phyloP scores from a whole-genome alignment of 2,888 invertebrate species.

The Synergus laeviventris region DNA sequence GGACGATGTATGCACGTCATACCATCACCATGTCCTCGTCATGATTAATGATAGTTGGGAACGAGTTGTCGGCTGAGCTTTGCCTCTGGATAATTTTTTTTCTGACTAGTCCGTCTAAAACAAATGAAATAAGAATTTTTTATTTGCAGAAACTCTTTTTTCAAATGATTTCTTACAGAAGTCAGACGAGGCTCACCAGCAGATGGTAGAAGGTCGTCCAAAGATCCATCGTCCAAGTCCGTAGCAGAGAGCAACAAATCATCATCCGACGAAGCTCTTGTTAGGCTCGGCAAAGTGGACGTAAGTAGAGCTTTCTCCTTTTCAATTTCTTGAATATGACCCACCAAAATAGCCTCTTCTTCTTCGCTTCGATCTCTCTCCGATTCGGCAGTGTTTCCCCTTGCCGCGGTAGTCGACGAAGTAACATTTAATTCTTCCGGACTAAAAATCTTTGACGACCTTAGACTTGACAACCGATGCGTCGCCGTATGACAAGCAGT shows the following conservation, averaged over 20 bases:
- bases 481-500: slow-evolving; percentile 91
- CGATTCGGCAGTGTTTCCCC: slow-evolving; percentile 65
- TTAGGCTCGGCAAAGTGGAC: slow-evolving; percentile 87
- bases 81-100: slow-evolving; percentile 73
- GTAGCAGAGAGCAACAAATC: slow-evolving; percentile 87
- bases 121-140: slow-evolving; percentile 43
- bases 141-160: not conserved
- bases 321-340: slow-evolving; percentile 88
- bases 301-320: slow-evolving; percentile 90
- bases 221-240: slow-evolving; percentile 85
- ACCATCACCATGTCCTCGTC: slow-evolving; percentile 76
- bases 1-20: slow-evolving; percentile 66
- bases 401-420: slow-evolving; percentile 63
- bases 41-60: slow-evolving; percentile 71
- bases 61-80: slow-evolving; percentile 72
- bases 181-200: slow-evolving; percentile 63
- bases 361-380: slow-evolving; percentile 78
- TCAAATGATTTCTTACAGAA: not conserved
- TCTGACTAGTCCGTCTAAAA: slow-evolving; percentile 70
- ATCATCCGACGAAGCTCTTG: slow-evolving; percentile 91
- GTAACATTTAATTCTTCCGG: slow-evolving; percentile 78
- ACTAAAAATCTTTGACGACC: slow-evolving; percentile 84
- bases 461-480: slow-evolving; percentile 85
- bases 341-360: slow-evolving; percentile 86
- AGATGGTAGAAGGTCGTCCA: slow-evolving; percentile 77